Evolutionary conservation across 2,888 invertebrate genomes (phyloP).

Genomic region (Spodoptera exigua): DNA sequence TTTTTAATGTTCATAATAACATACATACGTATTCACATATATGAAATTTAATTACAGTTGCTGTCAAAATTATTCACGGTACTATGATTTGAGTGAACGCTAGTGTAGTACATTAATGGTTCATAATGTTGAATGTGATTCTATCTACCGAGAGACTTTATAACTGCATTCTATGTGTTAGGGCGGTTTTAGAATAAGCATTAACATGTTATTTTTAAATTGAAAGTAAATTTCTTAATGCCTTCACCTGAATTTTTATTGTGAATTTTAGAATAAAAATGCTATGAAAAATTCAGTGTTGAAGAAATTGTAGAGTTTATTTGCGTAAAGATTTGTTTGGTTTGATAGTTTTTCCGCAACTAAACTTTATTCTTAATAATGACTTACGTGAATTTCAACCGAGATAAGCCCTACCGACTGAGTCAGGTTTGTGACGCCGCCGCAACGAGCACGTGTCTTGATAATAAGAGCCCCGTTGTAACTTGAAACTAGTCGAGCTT

Average conservation of each 20-base stretch:
- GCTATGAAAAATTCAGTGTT: too few species aligned
- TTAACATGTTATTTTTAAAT: constrained; percentile 18
- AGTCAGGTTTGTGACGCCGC: too few species aligned
- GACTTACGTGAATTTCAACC: too few species aligned
- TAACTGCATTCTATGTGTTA: constrained; percentile 39
- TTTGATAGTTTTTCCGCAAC: too few species aligned
- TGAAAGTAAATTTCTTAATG: constrained; percentile 25
- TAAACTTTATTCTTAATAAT: too few species aligned
- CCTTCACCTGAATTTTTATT: not conserved
- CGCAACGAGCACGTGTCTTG: too few species aligned
- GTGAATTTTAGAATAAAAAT: not conserved
- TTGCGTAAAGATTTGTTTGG: too few species aligned
- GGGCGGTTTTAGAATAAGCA: constrained; percentile 39
- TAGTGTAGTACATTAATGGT: constrained; percentile 60
- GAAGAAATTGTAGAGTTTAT: too few species aligned
- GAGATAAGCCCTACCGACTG: too few species aligned
- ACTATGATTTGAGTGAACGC: constrained; percentile 61
- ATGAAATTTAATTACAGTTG: constrained; percentile 68
- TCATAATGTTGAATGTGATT: constrained; percentile 68
- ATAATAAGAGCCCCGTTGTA: too few species aligned
- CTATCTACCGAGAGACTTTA: constrained; percentile 56
- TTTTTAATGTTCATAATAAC: constrained; percentile 59
- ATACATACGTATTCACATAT: constrained; percentile 52
- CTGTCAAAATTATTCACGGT: constrained; percentile 72
- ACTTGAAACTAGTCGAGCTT: too few species aligned